Conservation (phyloP, 2,113 vertebrate species). For the Mobula hypostoma region DNA sequence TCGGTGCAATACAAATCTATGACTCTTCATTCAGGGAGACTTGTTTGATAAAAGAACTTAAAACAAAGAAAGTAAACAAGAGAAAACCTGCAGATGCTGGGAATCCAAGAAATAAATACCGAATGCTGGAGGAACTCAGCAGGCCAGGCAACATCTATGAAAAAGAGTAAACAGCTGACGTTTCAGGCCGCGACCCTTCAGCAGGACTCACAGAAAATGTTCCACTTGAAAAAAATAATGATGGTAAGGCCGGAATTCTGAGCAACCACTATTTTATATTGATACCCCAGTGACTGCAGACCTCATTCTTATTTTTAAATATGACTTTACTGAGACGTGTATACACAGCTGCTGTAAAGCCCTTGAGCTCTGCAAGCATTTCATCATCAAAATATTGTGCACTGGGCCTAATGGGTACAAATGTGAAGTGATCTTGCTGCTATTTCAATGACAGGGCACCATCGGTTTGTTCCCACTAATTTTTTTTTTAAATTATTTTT, state of each 20-base stretch:
- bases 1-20: too few relatives aligned
- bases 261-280: not conserved
- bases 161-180: too few relatives aligned
- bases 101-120: too few relatives aligned
- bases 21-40: too few relatives aligned
- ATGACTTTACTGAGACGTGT: not conserved
- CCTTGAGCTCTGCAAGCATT: not conserved
- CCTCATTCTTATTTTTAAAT: not conserved
- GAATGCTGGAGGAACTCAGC: too few relatives aligned
- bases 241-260: not conserved
- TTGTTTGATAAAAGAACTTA: not conserved
- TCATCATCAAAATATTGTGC: not conserved
- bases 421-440: too few relatives aligned
- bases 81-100: too few relatives aligned
- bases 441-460: not conserved
- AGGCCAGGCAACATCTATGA: too few relatives aligned
- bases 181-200: too few relatives aligned
- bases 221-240: not conserved
- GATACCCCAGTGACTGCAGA: not conserved
- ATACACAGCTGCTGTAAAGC: not conserved
- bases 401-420: not conserved
- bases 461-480: not conserved
- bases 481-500: not conserved
- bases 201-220: not conserved
- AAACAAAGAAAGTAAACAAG: not conserved